Base-by-base conservation (phyloP, 2,888 invertebrate genomes). In the Melitaea athalia region DNA sequence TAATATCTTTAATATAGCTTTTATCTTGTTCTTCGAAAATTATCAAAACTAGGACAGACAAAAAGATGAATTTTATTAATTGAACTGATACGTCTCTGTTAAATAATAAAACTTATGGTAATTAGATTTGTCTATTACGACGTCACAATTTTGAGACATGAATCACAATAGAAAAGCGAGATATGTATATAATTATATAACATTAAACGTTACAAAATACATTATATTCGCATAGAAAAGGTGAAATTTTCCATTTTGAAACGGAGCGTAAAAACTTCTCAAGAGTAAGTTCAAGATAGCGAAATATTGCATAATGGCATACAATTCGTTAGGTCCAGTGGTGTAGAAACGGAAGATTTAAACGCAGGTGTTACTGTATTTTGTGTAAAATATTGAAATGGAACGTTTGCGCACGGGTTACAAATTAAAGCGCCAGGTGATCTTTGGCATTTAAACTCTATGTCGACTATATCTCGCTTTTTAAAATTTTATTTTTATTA, bases 371-470 rank as follows among this genome's bases (percentile, higher is more conserved):
- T 81, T 83, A 80, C 84, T 78, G 78, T 84, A 83, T 86, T 85
- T 84, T 79, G 80, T 83, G 80, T 87, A 81, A 86, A 87, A 86
- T 86, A 87, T 88, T 84, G 85, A 84, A 83, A 84, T 80, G 77
- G 79, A 77, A 78, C 79, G 80, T 77, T 78, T 72, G 77, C 73
- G 77, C 74, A 80, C 78, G 79, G 78, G 81, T 83, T 81, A 82
- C 84, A 83, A 86, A 87, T 87, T 85, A 85, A 80, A 78, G 78
- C 78, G 78, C 79, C 81, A 77, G 81, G 79, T 84, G 83, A 85
- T 85, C 85, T 83, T 77, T 78, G 71, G 76, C 75, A 76, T 80
- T 77, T 78, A 76, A 77, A 77, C 75, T 77, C 66, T 71, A 69
- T 68, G 72, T 71, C 71, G 64, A 62, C 62, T 47, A 63, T 66